A percentile compares a stretch with the other conserved stretches of the same genome.
phyloP scores from a whole-genome alignment of 2,797 vertebrate genomes.

The Myotis planiceps region DNA sequence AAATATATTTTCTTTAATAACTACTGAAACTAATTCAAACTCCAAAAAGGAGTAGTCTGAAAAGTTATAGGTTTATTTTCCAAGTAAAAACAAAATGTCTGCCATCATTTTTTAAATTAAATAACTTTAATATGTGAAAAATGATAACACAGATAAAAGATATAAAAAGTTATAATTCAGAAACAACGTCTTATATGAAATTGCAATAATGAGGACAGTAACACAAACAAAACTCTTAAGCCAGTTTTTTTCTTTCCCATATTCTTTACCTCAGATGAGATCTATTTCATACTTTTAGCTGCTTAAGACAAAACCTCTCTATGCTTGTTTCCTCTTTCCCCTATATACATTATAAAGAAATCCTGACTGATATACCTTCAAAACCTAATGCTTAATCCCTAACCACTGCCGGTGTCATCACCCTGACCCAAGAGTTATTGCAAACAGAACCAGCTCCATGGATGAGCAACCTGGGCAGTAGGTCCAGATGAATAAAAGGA shows the following conservation, averaged over 20 bases:
- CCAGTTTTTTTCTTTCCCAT: neutral
- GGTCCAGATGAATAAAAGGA: neutral
- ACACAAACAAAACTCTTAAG: neutral
- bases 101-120: conserved; percentile 48
- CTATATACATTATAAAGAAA: neutral
- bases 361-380: neutral
- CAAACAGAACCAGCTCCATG: neutral
- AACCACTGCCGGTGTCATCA: fast-evolving
- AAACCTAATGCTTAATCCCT: neutral
- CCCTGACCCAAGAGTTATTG: neutral
- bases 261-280: neutral
- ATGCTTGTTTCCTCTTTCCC: neutral
- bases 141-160: neutral
- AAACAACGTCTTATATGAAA: neutral
- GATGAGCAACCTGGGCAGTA: neutral
- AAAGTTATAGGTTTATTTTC: conserved; percentile 45
- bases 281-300: neutral
- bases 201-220: neutral
- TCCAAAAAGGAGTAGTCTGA: neutral
- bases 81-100: conserved; percentile 51
- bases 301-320: neutral
- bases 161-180: conserved; percentile 48
- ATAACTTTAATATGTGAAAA: conserved; percentile 60
- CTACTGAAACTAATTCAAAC: neutral
- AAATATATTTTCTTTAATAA: conserved; percentile 44